Percentiles rank a stretch among this genome's conserved stretches.
These are phyloP conservation scores for Cochlearius cochlearius DNA, from an alignment of 2,113 vertebrate species.

Conservation along the genomic window DNA sequence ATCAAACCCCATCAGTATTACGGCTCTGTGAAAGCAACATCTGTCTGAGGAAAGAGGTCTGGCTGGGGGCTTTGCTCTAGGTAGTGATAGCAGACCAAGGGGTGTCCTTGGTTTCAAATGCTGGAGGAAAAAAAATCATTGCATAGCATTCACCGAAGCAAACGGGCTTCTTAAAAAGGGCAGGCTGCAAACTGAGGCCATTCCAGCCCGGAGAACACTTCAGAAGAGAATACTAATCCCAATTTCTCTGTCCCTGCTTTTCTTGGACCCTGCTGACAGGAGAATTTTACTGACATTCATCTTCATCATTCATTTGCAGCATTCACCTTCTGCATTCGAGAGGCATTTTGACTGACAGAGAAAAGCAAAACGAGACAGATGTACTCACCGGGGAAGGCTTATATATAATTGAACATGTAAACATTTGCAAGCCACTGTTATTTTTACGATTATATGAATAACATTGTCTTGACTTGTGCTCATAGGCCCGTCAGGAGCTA, in stretches of 20 bases:
- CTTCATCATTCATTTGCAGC: not conserved
- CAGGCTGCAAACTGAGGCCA: not conserved
- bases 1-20: not conserved
- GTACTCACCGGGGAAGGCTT: conserved; percentile 12
- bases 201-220: not conserved
- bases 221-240: not conserved
- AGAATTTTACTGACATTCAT: not conserved
- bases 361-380: not conserved
- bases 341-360: conserved; percentile 26
- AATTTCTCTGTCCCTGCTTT: not conserved
- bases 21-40: not conserved
- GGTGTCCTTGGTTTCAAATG: not conserved
- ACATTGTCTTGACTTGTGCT: not conserved
- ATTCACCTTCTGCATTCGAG: not conserved
- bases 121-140: not conserved
- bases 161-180: not conserved
- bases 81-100: not conserved
- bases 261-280: not conserved
- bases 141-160: not conserved
- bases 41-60: not conserved
- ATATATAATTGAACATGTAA: conserved; percentile 17
- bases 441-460: not conserved
- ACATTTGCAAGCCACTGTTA: conserved; percentile 33
- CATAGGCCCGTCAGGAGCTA: not conserved
- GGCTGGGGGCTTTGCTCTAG: not conserved